Percentiles rank a stretch among this genome's conserved stretches.
These are phyloP conservation scores for Thripadectes ignobilis DNA, from an alignment of 2,797 vertebrate species.

Conservation along the genomic window DNA sequence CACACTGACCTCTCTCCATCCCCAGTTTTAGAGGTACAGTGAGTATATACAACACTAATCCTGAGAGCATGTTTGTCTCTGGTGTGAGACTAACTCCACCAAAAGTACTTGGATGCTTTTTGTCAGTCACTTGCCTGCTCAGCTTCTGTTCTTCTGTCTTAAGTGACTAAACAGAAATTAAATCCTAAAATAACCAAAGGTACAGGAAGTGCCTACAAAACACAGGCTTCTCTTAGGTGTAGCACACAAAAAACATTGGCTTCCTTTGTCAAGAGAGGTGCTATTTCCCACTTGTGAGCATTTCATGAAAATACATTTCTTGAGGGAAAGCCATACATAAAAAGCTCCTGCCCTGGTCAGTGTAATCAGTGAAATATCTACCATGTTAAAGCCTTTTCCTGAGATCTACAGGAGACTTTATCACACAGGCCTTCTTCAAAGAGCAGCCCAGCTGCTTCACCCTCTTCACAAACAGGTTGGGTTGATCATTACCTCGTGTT, in stretches of 20 bases:
- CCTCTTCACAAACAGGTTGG: neutral
- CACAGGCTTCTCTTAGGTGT: neutral
- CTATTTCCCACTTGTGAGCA: neutral
- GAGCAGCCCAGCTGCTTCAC: neutral
- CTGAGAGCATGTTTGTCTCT: neutral
- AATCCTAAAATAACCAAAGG: neutral
- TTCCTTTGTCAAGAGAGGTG: neutral
- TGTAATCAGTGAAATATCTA: neutral
- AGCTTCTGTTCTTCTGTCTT: neutral
- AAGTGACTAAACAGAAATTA: neutral
- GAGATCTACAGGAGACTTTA: neutral
- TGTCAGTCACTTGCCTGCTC: neutral
- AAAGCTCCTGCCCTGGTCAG: neutral
- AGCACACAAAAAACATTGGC: neutral
- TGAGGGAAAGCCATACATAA: neutral
- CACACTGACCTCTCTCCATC: neutral
- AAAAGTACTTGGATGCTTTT: neutral
- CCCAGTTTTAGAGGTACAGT: neutral
- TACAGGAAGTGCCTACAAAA: neutral
- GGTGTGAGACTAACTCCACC: neutral
- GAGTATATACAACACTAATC: neutral
- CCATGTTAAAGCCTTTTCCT: neutral
- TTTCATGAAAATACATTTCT: neutral
- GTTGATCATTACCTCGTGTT: slow-evolving; percentile 83
- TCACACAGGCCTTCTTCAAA: neutral